Evolutionary conservation across 2,888 invertebrate genomes (phyloP), one percentile per base, ranked within the genome.

Genomic region (Limnephilus lunatus): DNA sequence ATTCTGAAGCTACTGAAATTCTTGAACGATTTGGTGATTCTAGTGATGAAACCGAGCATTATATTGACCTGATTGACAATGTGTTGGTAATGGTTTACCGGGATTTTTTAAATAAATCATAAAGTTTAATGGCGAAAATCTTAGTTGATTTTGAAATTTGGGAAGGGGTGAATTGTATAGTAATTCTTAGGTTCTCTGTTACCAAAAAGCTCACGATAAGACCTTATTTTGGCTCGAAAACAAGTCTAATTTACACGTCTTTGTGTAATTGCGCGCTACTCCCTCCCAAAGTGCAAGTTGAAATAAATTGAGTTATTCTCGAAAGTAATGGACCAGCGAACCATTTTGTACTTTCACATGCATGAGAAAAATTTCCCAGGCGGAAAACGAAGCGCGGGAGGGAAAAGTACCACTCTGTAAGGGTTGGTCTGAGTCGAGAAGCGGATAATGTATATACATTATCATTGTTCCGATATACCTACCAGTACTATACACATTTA

Each of bases 271-370:
- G 48, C 25, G 25, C 48, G 44, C 48, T 39, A 86, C 32, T 87
- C 44, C 30, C 87, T 87, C 53, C 32, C 53, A 9, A 53, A 87
- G 87, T 87, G 25, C 30, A 87, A 87, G 87, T 25, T 30, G 89
- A 89, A 81, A 89, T 81, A 89, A 89, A 89, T 89, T 81, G 81
- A 89, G 89, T 89, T 89, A 89, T 81, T 25, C 89, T 30, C 44
- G 25, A 39, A 89, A 89, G 35, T 89, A 89, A 89, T 81, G 89
- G 81, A 89, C 89, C 80, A 44, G 35, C 12, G 89, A 81, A 80
- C 81, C 39, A 81, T 81, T 89, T 39, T 81, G 81, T 89, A 89
- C 80, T 81, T 89, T 81, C 89, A 89, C 81, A 81, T 81, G 89
- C 80, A 89, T n/a, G 89, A 68, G 87, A 87, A 87, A 89, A 89